These are phyloP conservation scores for Augochlora pura DNA, from an alignment of 1,140 invertebrate species.

Conservation along the genomic window DNA sequence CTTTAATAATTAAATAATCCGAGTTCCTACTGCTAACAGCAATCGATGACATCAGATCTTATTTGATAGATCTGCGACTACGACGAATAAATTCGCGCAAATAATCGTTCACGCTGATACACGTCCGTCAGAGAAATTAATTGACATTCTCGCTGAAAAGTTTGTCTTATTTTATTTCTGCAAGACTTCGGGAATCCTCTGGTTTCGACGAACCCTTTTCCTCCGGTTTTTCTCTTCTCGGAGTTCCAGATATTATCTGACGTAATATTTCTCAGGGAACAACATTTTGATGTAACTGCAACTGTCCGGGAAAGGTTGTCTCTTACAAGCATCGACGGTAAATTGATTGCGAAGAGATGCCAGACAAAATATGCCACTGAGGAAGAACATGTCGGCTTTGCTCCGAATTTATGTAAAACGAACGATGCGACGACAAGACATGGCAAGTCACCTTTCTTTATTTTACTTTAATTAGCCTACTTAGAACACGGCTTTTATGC, in stretches of 20 bases:
- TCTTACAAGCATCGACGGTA: constrained; percentile 2
- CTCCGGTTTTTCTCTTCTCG: not conserved
- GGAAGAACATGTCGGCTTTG: not conserved
- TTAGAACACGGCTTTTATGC: no score
- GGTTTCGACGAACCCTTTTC: not conserved
- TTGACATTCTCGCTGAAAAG: not conserved
- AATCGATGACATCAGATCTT: no score
- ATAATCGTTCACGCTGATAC: not conserved
- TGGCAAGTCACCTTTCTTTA: no score
- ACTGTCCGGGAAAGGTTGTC: constrained; percentile 21
- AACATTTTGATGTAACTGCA: constrained; percentile 25
- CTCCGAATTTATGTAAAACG: no score
- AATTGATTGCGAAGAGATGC: constrained; percentile 15
- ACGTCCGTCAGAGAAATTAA: not conserved
- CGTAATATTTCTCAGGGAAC: constrained; percentile 26
- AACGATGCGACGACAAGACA: no score
- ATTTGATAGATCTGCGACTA: no score
- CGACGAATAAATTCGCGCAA: not conserved
- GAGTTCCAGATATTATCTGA: constrained; percentile 9
- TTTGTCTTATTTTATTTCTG: not conserved
- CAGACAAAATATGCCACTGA: no score
- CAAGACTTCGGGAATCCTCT: not conserved
- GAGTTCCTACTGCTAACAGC: no score
- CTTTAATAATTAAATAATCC: no score
- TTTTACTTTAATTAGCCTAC: no score